Evolutionary conservation across 2,113 vertebrate species (phyloP), one percentile per base, ranked within the genome.

Genomic region (Pungitius pungitius): DNA sequence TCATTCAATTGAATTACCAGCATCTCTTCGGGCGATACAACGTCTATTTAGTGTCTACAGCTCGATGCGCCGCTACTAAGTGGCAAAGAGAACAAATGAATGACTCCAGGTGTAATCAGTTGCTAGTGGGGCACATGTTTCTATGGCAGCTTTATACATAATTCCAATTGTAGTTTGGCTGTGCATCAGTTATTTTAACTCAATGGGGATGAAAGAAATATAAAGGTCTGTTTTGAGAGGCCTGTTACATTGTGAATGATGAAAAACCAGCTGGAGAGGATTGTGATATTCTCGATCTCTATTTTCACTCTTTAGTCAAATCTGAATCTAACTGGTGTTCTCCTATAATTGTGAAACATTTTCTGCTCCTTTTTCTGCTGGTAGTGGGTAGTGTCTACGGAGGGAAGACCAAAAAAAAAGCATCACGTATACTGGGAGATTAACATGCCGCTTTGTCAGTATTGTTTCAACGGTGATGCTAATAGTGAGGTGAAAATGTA

Each of bases 401-500:
- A 47, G 55, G n/a, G 55, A 51, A 47, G 59, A 55, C 30, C 7
- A 8, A 45, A 49, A 12, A 15, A 51, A 20, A 54, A 6, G 58
- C 24, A 80, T 68, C 9, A 69, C 1, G 24, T 65, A 55, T 40
- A 13, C 8, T 51, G 15, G 52, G 57, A 78, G 49, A 75, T 81
- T 73, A 66, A 73, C 51, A 33, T 30, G 1, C 43, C 2, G 30
- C 43, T 67, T 65, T 79, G 57, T 49, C 54, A 57, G 67, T 64
- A 68, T 66, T 76, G 62, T 64, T 80, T 75, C 63, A 73, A 54
- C 62, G 24, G 51, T 45, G 78, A 78, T 57, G 69, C 69, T 88
- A 85, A 86, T 77, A 69, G 52, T 66, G 65, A 81, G 73, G 64
- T 72, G 80, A 74, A 80, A 35, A 88, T 81, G 66, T 84, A 75